Evolutionary conservation across 2,113 vertebrate species (phyloP).

Genomic region (Eublepharis macularius): DNA sequence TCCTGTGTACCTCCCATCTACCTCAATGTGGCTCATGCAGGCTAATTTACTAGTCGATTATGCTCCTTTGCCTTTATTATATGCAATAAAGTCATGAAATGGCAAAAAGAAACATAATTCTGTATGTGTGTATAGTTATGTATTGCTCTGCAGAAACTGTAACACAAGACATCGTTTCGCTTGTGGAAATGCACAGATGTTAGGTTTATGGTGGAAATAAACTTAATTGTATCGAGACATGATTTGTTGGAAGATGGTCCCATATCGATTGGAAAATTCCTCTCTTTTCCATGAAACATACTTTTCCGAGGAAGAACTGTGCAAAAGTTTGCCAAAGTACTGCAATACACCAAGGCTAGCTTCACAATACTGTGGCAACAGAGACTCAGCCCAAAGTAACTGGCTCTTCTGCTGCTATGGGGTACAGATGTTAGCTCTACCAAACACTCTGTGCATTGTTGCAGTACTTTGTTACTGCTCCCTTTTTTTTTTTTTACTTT

Average conservation of each 20-base stretch:
- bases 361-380: too few species aligned
- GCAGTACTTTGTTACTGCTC: too few species aligned
- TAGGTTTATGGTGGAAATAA: neutral
- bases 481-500: too few species aligned
- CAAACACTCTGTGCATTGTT: too few species aligned
- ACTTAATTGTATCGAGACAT: neutral
- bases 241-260: slow-evolving; percentile 24
- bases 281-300: slow-evolving; percentile 35
- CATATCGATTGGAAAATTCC: slow-evolving; percentile 39
- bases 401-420: too few species aligned
- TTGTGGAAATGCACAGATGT: neutral
- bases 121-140: neutral
- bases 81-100: neutral
- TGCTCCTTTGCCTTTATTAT: too few species aligned
- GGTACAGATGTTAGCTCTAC: too few species aligned
- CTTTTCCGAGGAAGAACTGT: too few species aligned
- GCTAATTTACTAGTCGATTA: neutral
- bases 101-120: neutral
- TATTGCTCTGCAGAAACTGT: neutral
- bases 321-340: too few species aligned
- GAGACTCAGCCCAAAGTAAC: too few species aligned
- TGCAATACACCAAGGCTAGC: too few species aligned
- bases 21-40: neutral
- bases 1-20: neutral
- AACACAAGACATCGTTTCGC: neutral